phyloP scores from a whole-genome alignment of 35 echinoderm and acorn worm species.

The Patiria miniata region DNA sequence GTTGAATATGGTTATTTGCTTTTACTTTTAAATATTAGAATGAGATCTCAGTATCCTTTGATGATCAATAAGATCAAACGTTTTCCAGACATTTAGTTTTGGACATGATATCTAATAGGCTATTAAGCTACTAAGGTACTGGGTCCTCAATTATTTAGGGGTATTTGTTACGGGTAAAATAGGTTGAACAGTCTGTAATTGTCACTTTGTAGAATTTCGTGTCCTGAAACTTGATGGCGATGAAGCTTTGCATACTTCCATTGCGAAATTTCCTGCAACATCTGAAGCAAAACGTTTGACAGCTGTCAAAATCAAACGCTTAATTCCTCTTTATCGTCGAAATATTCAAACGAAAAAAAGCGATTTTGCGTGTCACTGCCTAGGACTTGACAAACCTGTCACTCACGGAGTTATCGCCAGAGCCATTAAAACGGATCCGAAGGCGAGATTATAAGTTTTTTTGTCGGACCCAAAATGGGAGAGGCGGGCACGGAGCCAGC shows the following conservation, averaged over 20 bases:
- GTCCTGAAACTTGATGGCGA: no score
- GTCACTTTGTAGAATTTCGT: no score
- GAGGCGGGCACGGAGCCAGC: neutral
- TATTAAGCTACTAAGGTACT: no score
- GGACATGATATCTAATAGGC: no score
- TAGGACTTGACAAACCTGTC: neutral
- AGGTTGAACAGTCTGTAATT: no score
- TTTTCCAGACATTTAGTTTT: no score
- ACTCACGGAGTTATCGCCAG: neutral
- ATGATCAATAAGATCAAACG: no score
- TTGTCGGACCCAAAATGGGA: neutral
- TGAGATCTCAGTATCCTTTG: no score
- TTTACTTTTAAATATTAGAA: no score
- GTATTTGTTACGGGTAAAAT: no score
- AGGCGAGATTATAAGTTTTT: neutral
- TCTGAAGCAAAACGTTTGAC: neutral
- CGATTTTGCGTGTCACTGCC: slow-evolving; percentile 4
- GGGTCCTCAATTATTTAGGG: no score
- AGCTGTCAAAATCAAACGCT: neutral
- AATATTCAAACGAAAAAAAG: neutral
- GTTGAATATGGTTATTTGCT: no score
- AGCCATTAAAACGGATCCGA: neutral
- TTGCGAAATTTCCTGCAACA: slow-evolving; percentile 5
- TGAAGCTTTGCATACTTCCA: neutral
- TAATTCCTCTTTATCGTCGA: neutral